phyloP scores from a whole-genome alignment of 2,113 vertebrate genomes.

The Ammodytes dubius region DNA sequence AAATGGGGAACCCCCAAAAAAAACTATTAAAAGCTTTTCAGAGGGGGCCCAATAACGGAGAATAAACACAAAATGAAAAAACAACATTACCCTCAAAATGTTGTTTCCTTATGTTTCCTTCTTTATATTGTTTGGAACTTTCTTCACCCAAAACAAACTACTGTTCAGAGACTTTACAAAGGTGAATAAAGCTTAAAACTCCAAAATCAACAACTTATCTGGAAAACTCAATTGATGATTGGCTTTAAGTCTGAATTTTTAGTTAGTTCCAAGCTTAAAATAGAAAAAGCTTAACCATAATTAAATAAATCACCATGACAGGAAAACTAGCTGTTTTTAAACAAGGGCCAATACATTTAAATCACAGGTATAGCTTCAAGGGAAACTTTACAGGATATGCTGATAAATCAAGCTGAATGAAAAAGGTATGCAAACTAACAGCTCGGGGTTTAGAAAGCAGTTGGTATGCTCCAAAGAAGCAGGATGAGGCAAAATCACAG shows the following conservation, averaged over 20 bases:
- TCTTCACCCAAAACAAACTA: not conserved
- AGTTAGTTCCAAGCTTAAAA: conserved; percentile 9
- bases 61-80: no score
- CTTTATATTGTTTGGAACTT: not conserved
- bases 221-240: conserved; percentile 13
- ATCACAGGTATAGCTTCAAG: conserved; percentile 22
- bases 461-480: conserved; percentile 35
- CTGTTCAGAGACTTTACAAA: conserved; percentile 9
- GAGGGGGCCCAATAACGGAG: no score
- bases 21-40: no score
- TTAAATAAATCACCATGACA: conserved; percentile 27
- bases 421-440: conserved; percentile 34
- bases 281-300: not conserved
- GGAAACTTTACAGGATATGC: conserved; percentile 29
- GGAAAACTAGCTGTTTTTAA: conserved; percentile 6
- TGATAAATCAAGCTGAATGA: conserved; percentile 47
- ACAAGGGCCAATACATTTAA: not conserved
- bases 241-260: conserved; percentile 8
- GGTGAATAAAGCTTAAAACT: conserved; percentile 10
- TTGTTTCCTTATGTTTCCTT: no score
- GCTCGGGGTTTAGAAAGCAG: conserved; percentile 40
- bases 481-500: conserved; percentile 49
- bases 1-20: no score
- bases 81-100: no score
- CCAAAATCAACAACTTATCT: not conserved